Evolutionary conservation across 23 tunicate species (phyloP).

Genomic region (Ciona savignyi): DNA sequence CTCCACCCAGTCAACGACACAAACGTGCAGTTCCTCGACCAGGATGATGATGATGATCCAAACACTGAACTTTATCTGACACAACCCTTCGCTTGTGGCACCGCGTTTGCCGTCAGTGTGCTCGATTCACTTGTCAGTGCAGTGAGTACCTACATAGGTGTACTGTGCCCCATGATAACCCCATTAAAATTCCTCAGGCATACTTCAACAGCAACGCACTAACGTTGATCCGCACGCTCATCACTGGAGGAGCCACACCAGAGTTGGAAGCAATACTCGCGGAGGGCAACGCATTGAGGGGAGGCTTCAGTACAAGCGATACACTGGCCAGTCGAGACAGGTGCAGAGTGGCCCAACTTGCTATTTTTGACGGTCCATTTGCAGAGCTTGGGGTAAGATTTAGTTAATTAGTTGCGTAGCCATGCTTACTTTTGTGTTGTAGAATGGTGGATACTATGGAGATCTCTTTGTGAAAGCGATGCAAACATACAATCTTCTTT

Average conservation of each 20-base stretch:
- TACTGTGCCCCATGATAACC: too few species aligned
- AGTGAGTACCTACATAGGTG: too few species aligned
- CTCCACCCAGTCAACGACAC: constrained; percentile 93
- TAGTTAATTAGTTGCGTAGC: neutral
- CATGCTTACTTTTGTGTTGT: neutral
- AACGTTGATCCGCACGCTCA: constrained; percentile 88
- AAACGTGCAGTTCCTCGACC: constrained; percentile 97
- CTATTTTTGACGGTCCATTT: constrained; percentile 91
- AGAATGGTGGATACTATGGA: constrained; percentile 94
- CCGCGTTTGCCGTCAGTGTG: constrained; percentile 97
- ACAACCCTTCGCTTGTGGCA: constrained; percentile 99
- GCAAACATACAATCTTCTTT: constrained; percentile 72
- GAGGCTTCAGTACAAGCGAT: constrained; percentile 64
- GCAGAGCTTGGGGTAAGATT: constrained; percentile 66
- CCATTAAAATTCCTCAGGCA: constrained; percentile 39
- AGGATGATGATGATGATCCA: constrained; percentile 99
- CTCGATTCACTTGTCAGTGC: constrained; percentile 96
- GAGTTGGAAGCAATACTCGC: constrained; percentile 96
- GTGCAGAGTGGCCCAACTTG: constrained; percentile 96
- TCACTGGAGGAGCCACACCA: constrained; percentile 98
- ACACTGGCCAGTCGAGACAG: constrained; percentile 90
- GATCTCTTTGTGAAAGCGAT: constrained; percentile 88
- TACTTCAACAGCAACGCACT: constrained; percentile 97
- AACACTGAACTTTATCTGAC: constrained; percentile 97
- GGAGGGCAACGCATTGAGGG: constrained; percentile 79